Evolutionary conservation across 2,113 vertebrate species (phyloP).

Genomic region (Zingel zingel): DNA sequence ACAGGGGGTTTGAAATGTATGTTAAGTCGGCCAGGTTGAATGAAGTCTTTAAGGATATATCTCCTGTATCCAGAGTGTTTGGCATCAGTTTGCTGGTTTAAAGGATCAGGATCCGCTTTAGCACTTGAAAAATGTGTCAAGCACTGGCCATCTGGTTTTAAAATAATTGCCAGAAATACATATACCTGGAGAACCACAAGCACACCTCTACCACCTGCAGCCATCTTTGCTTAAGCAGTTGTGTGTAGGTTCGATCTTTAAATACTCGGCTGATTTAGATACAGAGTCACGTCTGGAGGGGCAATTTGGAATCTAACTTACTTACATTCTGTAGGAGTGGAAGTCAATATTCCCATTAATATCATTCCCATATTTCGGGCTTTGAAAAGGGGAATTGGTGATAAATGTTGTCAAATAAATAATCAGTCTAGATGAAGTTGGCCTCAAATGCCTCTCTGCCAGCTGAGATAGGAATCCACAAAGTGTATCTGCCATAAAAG

Average conservation of each 20-base stretch:
- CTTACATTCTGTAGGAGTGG: conserved; percentile 51
- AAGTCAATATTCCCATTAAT: conserved; percentile 72
- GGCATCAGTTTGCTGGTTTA: no score
- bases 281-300: conserved; percentile 34
- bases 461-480: conserved; percentile 73
- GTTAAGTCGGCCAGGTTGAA: no score
- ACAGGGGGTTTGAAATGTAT: no score
- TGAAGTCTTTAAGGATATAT: no score
- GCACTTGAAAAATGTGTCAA: no score
- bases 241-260: conserved; percentile 44
- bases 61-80: no score
- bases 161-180: no score
- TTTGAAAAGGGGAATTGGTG: conserved; percentile 53
- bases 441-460: conserved; percentile 67
- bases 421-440: conserved; percentile 75
- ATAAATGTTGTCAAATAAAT: conserved; percentile 78
- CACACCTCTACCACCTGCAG: no score
- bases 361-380: no score
- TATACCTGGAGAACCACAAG: no score
- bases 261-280: conserved; percentile 44
- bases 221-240: background rate
- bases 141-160: no score
- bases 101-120: no score
- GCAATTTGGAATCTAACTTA: conserved; percentile 47
- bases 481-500: conserved; percentile 75